Evolutionary conservation across 2,797 vertebrate genomes (phyloP), one percentile per base, ranked within the genome.

Genomic region (Graptemys geographica): DNA sequence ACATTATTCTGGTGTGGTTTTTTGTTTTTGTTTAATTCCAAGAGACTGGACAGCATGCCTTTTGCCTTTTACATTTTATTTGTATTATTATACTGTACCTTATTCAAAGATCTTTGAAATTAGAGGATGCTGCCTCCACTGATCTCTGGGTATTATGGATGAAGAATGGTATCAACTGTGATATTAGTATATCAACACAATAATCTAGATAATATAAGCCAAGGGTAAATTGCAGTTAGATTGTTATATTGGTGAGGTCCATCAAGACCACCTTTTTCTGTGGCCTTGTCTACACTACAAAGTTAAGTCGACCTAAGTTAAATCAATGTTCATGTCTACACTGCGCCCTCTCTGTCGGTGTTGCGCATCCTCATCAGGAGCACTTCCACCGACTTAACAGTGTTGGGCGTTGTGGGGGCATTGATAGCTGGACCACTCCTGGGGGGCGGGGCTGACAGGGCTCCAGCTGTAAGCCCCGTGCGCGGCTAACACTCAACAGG

Each of bases 171-270:
- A 1, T 88, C 27, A 49, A 56, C 69, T 88, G 21, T 69, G 23
- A 1, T 15, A 2, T 8, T n/a, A 56, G 0, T 3, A 3, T n/a
- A 2, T 78, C 8, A 33, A 44, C 0, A 18, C 1, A 2, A 7
- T 79, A 86, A 47, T 28, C 0, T 0, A 83, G 80, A 55, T 56
- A 53, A 44, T 0, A 5, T 57, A 56, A 78, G 18, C 52, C 44
- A 90, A 1, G 33, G 55, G 23, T 56, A 25, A 56, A 56, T 0
- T 0, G 72, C 33, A 3, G 25, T 47, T 47, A 56, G 79, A 33
- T 23, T 5, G n/a, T 31, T 52, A 59, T 37, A 1, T 27, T 79
- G 76, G 52, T 87, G 27, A 81, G 89, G 55, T 78, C 59, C 57
- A 53, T 85, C 51, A 6, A n/a, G 19, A n/a, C 47, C 81, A 27